phyloP scores from a whole-genome alignment of 2,113 vertebrate genomes.

The Pungitius pungitius region DNA sequence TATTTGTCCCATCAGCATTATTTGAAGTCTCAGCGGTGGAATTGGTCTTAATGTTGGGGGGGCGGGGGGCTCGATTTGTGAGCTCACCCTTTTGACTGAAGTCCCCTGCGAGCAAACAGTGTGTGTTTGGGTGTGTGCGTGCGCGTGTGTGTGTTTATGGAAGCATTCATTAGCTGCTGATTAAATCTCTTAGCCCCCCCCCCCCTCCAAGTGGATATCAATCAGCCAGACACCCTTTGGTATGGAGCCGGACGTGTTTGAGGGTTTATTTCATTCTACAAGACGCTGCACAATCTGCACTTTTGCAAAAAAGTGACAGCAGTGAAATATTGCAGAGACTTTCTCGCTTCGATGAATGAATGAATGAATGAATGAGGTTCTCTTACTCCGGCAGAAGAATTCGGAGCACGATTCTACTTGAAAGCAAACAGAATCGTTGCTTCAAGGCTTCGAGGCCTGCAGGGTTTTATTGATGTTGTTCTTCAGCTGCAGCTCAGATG shows the following conservation, averaged over 20 bases:
- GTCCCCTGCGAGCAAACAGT: slow-evolving; percentile 13
- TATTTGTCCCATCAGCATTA: not conserved
- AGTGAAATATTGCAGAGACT: slow-evolving; percentile 18
- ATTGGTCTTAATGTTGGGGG: slow-evolving; percentile 40
- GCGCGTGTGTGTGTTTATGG: slow-evolving; percentile 43
- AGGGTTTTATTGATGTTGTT: not conserved
- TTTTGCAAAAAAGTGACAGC: slow-evolving; percentile 22
- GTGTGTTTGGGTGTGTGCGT: slow-evolving; percentile 31
- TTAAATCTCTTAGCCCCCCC: slow-evolving; percentile 66
- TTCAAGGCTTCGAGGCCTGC: too few species aligned
- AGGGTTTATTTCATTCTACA: not conserved
- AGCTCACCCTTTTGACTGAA: slow-evolving; percentile 45
- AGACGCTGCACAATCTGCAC: slow-evolving; percentile 1
- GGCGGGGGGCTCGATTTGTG: slow-evolving; percentile 15
- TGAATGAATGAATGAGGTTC: not conserved
- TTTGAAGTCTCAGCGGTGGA: not conserved
- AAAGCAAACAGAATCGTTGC: not conserved
- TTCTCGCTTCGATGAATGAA: not conserved
- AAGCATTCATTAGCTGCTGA: slow-evolving; percentile 66
- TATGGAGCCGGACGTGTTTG: slow-evolving; percentile 22
- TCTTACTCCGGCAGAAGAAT: not conserved
- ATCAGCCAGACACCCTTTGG: slow-evolving; percentile 57
- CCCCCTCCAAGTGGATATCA: slow-evolving; percentile 53
- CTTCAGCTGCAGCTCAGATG: not conserved
- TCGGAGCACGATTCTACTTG: not conserved